Conservation (phyloP, 2,888 invertebrate species). For the Chaetoderma sp. region DNA sequence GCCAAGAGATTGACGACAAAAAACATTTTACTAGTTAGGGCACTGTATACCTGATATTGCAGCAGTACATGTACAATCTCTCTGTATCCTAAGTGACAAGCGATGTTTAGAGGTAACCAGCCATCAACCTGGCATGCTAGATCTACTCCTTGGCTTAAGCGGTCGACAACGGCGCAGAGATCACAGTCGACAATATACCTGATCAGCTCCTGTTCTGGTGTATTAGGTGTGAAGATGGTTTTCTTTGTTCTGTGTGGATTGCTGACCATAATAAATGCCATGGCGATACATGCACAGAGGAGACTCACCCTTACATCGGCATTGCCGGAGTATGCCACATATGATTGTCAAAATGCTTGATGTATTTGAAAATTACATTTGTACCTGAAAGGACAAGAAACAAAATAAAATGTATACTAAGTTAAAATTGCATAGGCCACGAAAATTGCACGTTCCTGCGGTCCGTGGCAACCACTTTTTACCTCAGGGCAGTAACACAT, state of each 20-base stretch:
- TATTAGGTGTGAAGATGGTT: slow-evolving; percentile 12
- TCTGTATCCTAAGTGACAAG: slow-evolving; percentile 39
- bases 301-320: too few relatives aligned
- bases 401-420: background rate
- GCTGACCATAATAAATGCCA: slow-evolving; percentile 24
- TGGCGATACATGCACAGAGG: background rate
- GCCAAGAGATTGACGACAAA: too few relatives aligned
- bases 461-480: too few relatives aligned
- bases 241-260: background rate
- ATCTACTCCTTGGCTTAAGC: slow-evolving; percentile 36
- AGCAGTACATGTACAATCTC: slow-evolving; percentile 36
- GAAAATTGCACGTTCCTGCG: too few relatives aligned
- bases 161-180: slow-evolving; percentile 22
- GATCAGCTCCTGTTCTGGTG: slow-evolving; percentile 33
- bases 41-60: background rate
- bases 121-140: slow-evolving; percentile 30
- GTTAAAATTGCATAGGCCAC: background rate
- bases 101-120: slow-evolving; percentile 44
- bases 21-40: too few relatives aligned
- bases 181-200: slow-evolving; percentile 30
- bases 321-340: too few relatives aligned
- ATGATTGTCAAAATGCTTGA: too few relatives aligned
- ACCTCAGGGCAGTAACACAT: too few relatives aligned
- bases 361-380: background rate
- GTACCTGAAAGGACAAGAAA: background rate